Conservation (phyloP, 2,797 vertebrate species). For the Steatocranus sp. region DNA sequence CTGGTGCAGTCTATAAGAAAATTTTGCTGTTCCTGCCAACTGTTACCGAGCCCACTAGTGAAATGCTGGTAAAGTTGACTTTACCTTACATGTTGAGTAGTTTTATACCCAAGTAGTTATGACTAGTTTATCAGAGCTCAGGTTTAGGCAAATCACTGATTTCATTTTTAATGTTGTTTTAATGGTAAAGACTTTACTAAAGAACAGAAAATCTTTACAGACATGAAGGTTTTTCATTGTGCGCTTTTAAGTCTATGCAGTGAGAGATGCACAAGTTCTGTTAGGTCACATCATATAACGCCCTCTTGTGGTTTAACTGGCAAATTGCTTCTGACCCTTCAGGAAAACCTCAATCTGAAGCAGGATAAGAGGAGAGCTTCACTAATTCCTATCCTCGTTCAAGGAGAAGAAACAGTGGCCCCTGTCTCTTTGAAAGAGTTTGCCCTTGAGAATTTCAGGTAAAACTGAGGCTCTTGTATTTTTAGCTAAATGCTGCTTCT, state of each 20-base stretch:
- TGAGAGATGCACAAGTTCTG: background rate
- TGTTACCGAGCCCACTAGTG: slow-evolving; percentile 76
- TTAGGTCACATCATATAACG: background rate
- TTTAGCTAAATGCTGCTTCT: background rate
- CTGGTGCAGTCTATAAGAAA: slow-evolving; percentile 73
- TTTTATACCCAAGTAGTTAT: no score
- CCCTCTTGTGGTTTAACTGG: slow-evolving; percentile 6
- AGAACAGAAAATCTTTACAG: background rate
- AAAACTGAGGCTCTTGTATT: background rate
- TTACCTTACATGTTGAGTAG: background rate
- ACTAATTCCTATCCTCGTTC: background rate
- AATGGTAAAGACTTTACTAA: background rate
- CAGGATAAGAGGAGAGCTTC: slow-evolving; percentile 62
- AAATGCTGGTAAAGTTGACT: slow-evolving; percentile 78
- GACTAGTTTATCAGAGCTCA: background rate
- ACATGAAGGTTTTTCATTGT: background rate
- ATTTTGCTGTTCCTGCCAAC: slow-evolving; percentile 81
- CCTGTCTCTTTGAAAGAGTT: slow-evolving; percentile 88
- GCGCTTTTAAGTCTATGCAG: background rate
- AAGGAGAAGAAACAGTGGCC: slow-evolving; percentile 69
- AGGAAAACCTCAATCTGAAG: slow-evolving; percentile 77
- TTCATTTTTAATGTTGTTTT: background rate
- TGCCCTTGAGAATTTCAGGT: slow-evolving; percentile 90
- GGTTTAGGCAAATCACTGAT: background rate
- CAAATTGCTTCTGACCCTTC: slow-evolving; percentile 11